phyloP scores from a whole-genome alignment of 2,888 invertebrate genomes.

The Iphiclides podalirius region DNA sequence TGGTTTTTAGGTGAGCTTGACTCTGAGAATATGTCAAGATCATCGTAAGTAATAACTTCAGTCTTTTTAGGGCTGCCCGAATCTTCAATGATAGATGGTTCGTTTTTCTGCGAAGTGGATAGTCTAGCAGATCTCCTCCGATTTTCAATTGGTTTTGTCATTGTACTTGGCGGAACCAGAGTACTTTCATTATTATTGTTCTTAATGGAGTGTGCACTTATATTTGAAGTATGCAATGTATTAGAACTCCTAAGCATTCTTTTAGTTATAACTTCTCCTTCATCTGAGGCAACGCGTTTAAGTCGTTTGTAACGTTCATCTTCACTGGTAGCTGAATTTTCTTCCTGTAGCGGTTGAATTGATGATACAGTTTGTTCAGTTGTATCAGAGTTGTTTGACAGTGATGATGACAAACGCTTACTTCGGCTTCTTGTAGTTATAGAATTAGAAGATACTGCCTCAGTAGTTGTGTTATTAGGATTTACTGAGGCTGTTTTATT shows the following conservation, averaged over 20 bases:
- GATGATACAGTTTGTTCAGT: background rate
- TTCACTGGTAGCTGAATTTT: conserved; percentile 5
- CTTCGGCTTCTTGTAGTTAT: conserved; percentile 37
- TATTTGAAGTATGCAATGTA: conserved; percentile 8
- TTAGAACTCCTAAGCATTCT: conserved; percentile 47
- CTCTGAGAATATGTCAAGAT: conserved; percentile 45
- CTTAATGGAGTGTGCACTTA: background rate
- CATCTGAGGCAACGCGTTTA: conserved; percentile 36
- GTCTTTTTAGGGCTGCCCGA: conserved; percentile 5
- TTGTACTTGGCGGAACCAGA: too few relatives aligned
- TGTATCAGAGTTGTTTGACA: conserved; percentile 1
- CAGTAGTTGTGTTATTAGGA: background rate
- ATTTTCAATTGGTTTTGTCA: background rate
- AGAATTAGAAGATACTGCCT: background rate
- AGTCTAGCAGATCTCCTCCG: conserved; percentile 2
- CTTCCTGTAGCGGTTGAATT: too few relatives aligned
- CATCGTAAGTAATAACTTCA: conserved; percentile 34
- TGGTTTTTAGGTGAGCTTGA: background rate
- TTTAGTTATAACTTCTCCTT: conserved; percentile 36
- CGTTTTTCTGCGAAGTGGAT: conserved; percentile 4
- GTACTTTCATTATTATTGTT: too few relatives aligned
- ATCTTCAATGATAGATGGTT: conserved; percentile 1
- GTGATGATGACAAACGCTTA: conserved; percentile 24
- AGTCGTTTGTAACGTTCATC: conserved; percentile 30
- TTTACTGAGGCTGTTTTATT: background rate